These are phyloP conservation scores for Microctonus brassicae DNA, from an alignment of 2,888 invertebrate species.

Conservation along the genomic window DNA sequence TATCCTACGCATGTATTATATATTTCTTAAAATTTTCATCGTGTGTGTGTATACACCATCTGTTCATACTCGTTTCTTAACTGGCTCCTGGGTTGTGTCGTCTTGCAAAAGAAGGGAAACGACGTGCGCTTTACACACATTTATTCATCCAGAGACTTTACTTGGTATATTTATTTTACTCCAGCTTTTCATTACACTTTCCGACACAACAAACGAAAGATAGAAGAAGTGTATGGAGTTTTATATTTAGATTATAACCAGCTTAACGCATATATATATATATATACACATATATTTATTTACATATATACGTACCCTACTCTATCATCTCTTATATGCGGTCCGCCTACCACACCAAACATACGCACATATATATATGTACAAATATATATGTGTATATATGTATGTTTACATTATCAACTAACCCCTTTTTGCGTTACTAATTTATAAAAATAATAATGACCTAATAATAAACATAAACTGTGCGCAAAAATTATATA, in stretches of 20 bases:
- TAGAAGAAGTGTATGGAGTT: conserved; percentile 25
- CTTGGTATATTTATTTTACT: conserved; percentile 37
- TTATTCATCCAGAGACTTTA: neutral
- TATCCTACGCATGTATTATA: conserved; percentile 27
- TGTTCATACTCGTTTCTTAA: conserved; percentile 38
- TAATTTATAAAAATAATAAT: conserved; percentile 27
- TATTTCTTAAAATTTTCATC: conserved; percentile 38
- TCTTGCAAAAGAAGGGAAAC: conserved; percentile 42
- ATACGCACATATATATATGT: too few relatives aligned
- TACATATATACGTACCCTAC: conserved; percentile 41
- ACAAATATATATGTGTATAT: conserved; percentile 6
- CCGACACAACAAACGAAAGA: conserved; percentile 40
- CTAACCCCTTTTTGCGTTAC: conserved; percentile 29
- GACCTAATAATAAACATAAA: conserved; percentile 24
- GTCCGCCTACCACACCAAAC: conserved; percentile 26
- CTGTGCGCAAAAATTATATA: conserved; percentile 4
- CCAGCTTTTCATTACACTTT: conserved; percentile 37
- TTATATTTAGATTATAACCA: conserved; percentile 37
- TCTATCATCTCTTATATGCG: conserved; percentile 33
- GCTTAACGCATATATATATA: neutral
- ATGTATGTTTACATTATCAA: neutral
- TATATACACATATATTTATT: too few relatives aligned
- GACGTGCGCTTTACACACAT: conserved; percentile 11
- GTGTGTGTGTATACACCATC: conserved; percentile 32
- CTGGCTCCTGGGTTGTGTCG: conserved; percentile 27